A percentile compares a stretch with the other conserved stretches of the same genome.
Conservation (phyloP, 2,113 vertebrate species). For the Rutilus rutilus region DNA sequence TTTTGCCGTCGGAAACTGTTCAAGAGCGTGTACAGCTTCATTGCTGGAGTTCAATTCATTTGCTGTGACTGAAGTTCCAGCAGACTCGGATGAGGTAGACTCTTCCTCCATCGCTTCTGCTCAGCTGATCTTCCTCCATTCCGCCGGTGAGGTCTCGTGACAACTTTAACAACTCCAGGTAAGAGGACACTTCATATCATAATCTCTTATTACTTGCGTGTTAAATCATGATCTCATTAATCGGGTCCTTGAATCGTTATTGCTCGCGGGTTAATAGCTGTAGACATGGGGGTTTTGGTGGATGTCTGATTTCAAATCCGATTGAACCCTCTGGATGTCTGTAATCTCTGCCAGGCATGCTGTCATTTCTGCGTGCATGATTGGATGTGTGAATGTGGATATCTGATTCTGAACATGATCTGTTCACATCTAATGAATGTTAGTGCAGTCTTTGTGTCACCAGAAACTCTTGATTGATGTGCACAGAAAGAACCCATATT, state of each 20-base stretch:
- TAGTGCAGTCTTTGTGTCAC: not conserved
- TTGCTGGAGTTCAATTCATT: not conserved
- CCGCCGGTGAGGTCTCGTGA: not conserved
- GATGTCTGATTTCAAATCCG: conserved; percentile 5
- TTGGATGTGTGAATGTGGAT: not conserved
- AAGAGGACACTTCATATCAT: not conserved
- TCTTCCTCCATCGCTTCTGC: not conserved
- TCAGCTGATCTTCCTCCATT: not conserved
- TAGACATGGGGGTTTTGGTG: not conserved
- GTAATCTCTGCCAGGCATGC: not conserved
- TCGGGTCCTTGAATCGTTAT: too few species aligned
- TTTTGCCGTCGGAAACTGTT: not conserved
- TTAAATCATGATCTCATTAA: not conserved
- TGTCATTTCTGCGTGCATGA: not conserved
- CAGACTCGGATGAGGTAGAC: not conserved
- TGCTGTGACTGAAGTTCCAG: not conserved
- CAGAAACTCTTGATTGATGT: not conserved
- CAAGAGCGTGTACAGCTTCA: not conserved
- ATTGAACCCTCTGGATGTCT: not conserved
- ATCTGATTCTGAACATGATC: not conserved
- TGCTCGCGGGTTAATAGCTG: not conserved
- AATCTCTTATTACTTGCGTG: not conserved
- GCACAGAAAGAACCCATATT: not conserved
- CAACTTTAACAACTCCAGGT: conserved; percentile 22
- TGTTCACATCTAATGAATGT: not conserved